These are phyloP conservation scores for Virgularia gustaviana DNA, from an alignment of 92 coral and sea anemone genomes.

Conservation along the genomic window DNA sequence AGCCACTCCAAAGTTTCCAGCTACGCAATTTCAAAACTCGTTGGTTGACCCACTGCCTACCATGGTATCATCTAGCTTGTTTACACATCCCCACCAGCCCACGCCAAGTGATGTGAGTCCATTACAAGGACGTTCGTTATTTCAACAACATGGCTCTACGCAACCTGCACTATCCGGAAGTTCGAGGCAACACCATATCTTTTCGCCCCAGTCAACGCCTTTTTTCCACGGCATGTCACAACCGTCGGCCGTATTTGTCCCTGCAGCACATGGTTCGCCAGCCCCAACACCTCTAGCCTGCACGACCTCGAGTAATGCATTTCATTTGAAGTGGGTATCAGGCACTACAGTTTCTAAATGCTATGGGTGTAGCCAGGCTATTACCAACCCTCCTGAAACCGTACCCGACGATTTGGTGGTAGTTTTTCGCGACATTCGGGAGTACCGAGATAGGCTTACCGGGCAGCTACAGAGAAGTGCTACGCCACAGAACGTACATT, in stretches of 20 bases:
- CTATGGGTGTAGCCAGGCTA: constrained; percentile 41
- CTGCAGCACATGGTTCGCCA: not conserved
- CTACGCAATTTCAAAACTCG: too few species aligned
- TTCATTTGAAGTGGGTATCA: not conserved
- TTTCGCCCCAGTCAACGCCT: too few species aligned
- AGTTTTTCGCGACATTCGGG: constrained; percentile 35
- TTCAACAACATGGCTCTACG: too few species aligned
- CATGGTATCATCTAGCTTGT: too few species aligned
- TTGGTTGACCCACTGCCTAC: too few species aligned
- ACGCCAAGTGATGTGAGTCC: too few species aligned
- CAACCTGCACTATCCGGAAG: too few species aligned
- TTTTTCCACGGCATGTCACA: too few species aligned
- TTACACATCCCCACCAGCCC: too few species aligned
- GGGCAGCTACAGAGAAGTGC: constrained; percentile 10
- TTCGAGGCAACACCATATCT: too few species aligned
- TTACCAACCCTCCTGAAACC: constrained; percentile 29
- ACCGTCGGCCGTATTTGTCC: not conserved
- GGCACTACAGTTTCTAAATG: constrained; percentile 30
- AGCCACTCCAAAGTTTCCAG: too few species aligned
- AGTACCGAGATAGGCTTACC: constrained; percentile 20
- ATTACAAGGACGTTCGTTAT: too few species aligned
- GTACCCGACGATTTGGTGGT: constrained; percentile 30
- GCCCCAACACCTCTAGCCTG: not conserved
- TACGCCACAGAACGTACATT: constrained; percentile 17
- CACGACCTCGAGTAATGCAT: not conserved